phyloP scores from a whole-genome alignment of 2,888 invertebrate genomes.

The Cheilosia scutellata region DNA sequence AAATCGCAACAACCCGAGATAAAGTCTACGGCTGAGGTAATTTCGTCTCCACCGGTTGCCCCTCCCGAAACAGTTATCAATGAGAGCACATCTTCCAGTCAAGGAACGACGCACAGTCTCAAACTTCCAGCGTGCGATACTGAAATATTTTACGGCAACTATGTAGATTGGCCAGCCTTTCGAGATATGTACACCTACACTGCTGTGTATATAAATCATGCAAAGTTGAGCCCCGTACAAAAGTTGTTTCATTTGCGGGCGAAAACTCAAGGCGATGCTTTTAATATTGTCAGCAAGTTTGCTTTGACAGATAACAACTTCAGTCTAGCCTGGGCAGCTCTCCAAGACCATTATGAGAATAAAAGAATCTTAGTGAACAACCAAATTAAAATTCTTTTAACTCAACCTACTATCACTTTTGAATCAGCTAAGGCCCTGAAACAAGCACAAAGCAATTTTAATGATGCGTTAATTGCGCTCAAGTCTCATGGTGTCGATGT shows the following conservation, averaged over 20 bases:
- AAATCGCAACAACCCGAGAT: background rate
- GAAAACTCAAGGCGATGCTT: conserved; percentile 21
- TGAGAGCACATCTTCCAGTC: background rate
- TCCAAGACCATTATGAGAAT: background rate
- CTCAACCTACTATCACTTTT: background rate
- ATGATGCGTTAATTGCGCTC: conserved; percentile 33
- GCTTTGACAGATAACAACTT: background rate
- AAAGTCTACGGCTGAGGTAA: background rate
- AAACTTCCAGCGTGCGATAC: conserved; percentile 11
- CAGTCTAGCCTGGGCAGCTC: background rate
- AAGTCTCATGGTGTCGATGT: conserved; percentile 4
- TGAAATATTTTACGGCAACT: conserved; percentile 6
- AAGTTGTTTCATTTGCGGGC: background rate
- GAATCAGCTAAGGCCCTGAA: conserved; percentile 5
- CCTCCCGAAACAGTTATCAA: background rate
- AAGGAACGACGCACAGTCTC: background rate
- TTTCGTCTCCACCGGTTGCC: background rate
- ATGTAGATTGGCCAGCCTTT: background rate
- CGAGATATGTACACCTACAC: conserved; percentile 5
- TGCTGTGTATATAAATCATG: conserved; percentile 10
- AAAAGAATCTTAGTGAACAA: conserved; percentile 2
- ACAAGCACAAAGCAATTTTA: conserved; percentile 33
- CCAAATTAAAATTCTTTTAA: conserved; percentile 25
- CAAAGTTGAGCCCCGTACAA: conserved; percentile 5
- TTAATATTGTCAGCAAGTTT: conserved; percentile 1